Conservation (phyloP, 1,140 invertebrate genomes). For the Nymphalis io region DNA sequence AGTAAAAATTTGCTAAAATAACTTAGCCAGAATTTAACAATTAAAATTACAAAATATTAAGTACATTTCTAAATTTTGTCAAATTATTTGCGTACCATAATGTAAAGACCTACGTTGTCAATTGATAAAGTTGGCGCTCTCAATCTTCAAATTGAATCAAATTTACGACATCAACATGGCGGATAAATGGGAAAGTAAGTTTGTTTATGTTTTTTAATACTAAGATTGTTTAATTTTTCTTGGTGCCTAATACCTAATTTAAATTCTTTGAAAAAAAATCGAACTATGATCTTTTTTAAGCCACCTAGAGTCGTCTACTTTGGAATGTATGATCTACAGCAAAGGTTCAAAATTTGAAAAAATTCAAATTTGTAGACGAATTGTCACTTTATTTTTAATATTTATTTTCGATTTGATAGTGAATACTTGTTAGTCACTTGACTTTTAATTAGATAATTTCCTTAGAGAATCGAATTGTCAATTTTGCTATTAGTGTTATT, state of each 20-base stretch:
- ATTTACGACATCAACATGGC: constrained; percentile 86
- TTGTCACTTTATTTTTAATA: constrained; percentile 52
- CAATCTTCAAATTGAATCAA: constrained; percentile 72
- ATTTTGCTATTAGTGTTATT: neutral
- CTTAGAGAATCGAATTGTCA: neutral
- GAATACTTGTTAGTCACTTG: constrained; percentile 24
- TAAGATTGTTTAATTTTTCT: constrained; percentile 23
- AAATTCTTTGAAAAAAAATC: constrained; percentile 40
- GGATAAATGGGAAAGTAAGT: constrained; percentile 89
- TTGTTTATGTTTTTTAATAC: constrained; percentile 59
- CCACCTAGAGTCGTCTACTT: constrained; percentile 36
- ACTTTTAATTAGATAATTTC: constrained; percentile 18
- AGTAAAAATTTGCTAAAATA: too few species aligned
- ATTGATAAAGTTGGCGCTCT: constrained; percentile 69
- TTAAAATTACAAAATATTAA: too few species aligned
- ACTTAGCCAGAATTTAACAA: too few species aligned
- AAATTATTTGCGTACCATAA: constrained; percentile 17
- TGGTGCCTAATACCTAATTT: constrained; percentile 10
- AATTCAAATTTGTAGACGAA: constrained; percentile 75
- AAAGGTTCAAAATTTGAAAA: constrained; percentile 79
- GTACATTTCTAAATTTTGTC: too few species aligned
- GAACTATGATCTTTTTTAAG: constrained; percentile 37
- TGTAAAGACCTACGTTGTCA: constrained; percentile 35
- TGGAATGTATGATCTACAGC: constrained; percentile 48
- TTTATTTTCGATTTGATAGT: constrained; percentile 39